Conservation (phyloP, 2,113 vertebrate genomes). For the Bubo blakistoni region DNA sequence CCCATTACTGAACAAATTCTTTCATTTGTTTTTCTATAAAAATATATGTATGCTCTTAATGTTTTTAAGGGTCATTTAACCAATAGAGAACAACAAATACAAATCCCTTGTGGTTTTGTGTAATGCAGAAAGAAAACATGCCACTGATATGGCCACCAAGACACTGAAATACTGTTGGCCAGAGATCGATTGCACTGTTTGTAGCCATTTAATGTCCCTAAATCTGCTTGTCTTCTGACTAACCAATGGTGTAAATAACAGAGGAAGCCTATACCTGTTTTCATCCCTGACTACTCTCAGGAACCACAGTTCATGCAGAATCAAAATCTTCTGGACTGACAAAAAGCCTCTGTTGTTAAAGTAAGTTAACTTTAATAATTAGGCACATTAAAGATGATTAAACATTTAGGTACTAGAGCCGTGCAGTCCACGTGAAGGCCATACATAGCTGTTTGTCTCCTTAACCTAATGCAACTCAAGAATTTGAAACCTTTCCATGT, state of each 20-base stretch:
- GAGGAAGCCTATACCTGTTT: not conserved
- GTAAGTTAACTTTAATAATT: not conserved
- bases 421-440: not conserved
- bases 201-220: not conserved
- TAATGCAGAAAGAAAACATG: not conserved
- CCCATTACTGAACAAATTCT: not conserved
- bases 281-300: not conserved
- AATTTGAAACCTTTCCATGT: not conserved
- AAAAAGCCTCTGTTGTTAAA: not conserved
- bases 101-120: not conserved
- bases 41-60: not conserved
- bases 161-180: not conserved
- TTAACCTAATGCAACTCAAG: not conserved
- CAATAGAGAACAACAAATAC: not conserved
- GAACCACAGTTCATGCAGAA: not conserved
- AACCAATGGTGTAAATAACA: not conserved
- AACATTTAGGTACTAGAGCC: not conserved
- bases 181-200: not conserved
- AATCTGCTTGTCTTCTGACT: not conserved
- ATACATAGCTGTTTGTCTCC: not conserved
- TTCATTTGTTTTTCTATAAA: not conserved
- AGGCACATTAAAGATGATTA: not conserved
- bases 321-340: not conserved
- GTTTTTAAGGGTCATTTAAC: not conserved
- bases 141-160: not conserved